phyloP scores from a whole-genome alignment of 2,113 vertebrate genomes.

The Rissa tridactyla region DNA sequence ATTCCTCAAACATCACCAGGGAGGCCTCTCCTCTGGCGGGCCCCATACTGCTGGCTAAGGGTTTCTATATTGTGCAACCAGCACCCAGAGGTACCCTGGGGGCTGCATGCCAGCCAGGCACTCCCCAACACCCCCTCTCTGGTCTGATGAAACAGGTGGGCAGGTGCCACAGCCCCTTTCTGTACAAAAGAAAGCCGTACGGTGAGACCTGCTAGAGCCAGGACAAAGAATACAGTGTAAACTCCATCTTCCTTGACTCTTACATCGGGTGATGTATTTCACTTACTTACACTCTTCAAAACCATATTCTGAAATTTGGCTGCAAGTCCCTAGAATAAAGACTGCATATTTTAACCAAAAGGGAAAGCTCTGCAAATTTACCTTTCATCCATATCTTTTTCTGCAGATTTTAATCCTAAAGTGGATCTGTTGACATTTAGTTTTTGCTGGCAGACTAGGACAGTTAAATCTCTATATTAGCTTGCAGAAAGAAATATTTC shows the following conservation, averaged over 20 bases:
- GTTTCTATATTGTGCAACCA: background rate
- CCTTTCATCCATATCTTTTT: background rate
- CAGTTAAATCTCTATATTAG: background rate
- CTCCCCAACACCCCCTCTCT: background rate
- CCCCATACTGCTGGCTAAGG: background rate
- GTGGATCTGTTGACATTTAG: background rate
- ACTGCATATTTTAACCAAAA: background rate
- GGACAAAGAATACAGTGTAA: background rate
- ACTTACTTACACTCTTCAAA: background rate
- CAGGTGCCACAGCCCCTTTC: background rate
- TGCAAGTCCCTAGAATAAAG: background rate
- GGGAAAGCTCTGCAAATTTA: background rate
- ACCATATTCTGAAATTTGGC: background rate
- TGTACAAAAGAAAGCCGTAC: background rate
- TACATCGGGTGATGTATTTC: background rate
- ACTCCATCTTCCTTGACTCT: background rate
- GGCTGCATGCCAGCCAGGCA: background rate
- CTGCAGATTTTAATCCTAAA: background rate
- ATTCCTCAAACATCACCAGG: background rate
- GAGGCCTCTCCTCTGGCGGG: background rate
- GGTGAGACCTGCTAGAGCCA: background rate
- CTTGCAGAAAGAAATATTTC: background rate
- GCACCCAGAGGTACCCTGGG: background rate
- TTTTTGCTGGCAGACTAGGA: background rate
- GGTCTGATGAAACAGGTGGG: background rate